phyloP scores from a whole-genome alignment of 2,797 vertebrate species.

The Hydrophis major region DNA sequence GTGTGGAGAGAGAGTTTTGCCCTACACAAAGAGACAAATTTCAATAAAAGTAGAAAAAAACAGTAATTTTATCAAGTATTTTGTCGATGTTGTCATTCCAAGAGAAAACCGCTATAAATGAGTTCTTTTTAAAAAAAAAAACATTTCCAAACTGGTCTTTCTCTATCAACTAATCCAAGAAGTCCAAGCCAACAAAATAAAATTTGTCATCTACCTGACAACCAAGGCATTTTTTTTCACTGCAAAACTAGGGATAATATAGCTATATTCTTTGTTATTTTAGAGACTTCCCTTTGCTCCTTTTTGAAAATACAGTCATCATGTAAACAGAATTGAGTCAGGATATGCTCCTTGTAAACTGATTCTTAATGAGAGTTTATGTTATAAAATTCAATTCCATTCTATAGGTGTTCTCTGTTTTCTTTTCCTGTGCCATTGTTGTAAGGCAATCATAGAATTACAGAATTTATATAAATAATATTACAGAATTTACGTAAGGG shows the following conservation, averaged over 20 bases:
- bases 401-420: neutral
- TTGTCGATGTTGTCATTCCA: neutral
- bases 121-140: neutral
- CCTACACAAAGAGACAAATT: neutral
- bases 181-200: neutral
- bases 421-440: neutral
- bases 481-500: neutral
- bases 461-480: neutral
- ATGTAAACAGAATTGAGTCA: neutral
- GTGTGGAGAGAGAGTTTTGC: neutral
- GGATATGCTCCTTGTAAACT: neutral
- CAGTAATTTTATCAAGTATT: neutral
- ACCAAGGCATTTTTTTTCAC: neutral
- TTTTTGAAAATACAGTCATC: neutral
- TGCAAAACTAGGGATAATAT: neutral
- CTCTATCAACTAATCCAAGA: neutral
- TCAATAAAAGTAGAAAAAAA: neutral
- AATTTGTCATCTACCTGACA: neutral
- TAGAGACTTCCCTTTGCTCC: neutral
- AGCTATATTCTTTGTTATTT: neutral
- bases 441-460: neutral
- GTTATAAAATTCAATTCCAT: neutral
- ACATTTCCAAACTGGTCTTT: neutral
- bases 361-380: neutral
- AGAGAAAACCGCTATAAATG: neutral